Evolutionary conservation across 1,140 invertebrate species (phyloP), one percentile per base, ranked within the genome.

Genomic region (Penaeus japonicus): DNA sequence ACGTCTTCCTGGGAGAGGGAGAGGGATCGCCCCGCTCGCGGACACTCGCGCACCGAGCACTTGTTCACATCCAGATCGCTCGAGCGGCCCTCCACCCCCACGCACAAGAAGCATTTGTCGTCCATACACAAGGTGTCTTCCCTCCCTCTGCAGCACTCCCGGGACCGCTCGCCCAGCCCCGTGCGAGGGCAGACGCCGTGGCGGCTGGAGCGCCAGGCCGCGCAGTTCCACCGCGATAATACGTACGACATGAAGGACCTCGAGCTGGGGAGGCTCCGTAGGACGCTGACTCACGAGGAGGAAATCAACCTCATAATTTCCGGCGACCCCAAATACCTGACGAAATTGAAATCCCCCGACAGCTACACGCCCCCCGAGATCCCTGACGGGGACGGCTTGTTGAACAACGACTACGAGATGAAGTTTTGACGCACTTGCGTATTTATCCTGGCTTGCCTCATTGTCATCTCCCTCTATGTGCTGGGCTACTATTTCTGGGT

Each of bases 251-350:
- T 85, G 75, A 85, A 89, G 77, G 78, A 84, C 55, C 17, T 77
- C 20, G 73, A 89, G 70, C 32, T 87, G 54, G 87, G 87, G 53
- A 59, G 83, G 57, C 79, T 90, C 15, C 90, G 88, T 35, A 70
- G 89, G 35, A 89, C 81, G 7, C 79, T 90, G 53, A 90, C 90
- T 24, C 90, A 90, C 54, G 90, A 90, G 75, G 90, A 90, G 55
- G 90, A 90, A 83, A 90, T 90, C 75, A 90, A 90, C 78, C 85
- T 90, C 55, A 90, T 90, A 39, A 88, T 90, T n/a, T 85, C 88
- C 12, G 90, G 90, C 15, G 90, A 90, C 30, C 59, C 88, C 1
- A 89, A 88, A 57, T 89, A 89, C 75, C 81, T 89, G 24, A 86
- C 89, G n/a, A 87, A 89, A 77, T 84, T 90, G 84, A 85, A 89